Conservation (phyloP, 1,140 invertebrate genomes). For the Scaptodrosophila lebanonensis region DNA sequence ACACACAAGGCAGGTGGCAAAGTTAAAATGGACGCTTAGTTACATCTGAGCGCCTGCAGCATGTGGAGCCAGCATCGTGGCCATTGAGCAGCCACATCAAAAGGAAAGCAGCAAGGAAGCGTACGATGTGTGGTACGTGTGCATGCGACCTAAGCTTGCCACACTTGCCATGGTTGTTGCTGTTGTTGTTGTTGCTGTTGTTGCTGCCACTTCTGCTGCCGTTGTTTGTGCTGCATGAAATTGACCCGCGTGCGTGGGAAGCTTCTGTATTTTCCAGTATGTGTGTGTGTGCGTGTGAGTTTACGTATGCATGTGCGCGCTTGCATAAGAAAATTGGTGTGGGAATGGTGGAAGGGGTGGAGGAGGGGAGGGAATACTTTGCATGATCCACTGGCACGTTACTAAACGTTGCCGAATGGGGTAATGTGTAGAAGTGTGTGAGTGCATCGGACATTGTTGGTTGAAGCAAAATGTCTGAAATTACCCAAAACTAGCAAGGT, state of each 20-base stretch:
- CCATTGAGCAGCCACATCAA: constrained; percentile 32
- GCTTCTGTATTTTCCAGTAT: neutral
- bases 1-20: constrained; percentile 30
- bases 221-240: constrained; percentile 58
- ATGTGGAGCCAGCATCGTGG: constrained; percentile 24
- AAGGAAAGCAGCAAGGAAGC: constrained; percentile 27
- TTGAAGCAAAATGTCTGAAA: too few species aligned
- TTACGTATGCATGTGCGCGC: constrained; percentile 26
- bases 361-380: too few species aligned
- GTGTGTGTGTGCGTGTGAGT: too few species aligned
- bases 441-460: too few species aligned
- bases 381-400: too few species aligned
- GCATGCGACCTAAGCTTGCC: constrained; percentile 36
- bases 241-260: constrained; percentile 64
- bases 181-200: constrained; percentile 6
- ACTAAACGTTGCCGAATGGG: too few species aligned
- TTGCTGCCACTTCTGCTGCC: constrained; percentile 1
- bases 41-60: constrained; percentile 63
- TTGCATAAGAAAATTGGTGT: too few species aligned
- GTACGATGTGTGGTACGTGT: constrained; percentile 43
- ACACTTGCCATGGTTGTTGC: neutral
- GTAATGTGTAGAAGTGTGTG: too few species aligned
- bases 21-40: constrained; percentile 64
- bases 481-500: too few species aligned
- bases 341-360: too few species aligned